These are phyloP conservation scores for Polydrusus tereticollis DNA, from an alignment of 2,888 invertebrate genomes.

Conservation along the genomic window DNA sequence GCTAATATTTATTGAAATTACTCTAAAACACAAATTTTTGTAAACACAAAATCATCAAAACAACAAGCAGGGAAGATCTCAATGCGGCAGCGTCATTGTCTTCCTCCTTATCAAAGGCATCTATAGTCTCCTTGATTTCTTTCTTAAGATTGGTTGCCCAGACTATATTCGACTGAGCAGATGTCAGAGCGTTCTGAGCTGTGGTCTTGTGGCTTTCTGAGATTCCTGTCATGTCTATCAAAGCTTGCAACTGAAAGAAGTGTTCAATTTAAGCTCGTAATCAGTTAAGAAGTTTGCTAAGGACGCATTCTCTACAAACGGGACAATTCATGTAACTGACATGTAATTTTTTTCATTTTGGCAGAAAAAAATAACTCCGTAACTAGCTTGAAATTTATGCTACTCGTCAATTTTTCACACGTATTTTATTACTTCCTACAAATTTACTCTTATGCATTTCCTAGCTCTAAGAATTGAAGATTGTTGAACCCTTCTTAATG, in stretches of 20 bases:
- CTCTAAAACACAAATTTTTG: background rate
- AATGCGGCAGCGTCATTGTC: background rate
- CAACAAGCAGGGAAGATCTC: background rate
- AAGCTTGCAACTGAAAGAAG: slow-evolving; percentile 10
- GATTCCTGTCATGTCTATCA: background rate
- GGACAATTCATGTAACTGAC: background rate
- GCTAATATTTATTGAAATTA: background rate
- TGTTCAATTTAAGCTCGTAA: too few relatives aligned
- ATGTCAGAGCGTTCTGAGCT: slow-evolving; percentile 17
- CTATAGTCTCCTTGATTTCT: slow-evolving; percentile 2
- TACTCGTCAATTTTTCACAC: too few relatives aligned
- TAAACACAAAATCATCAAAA: background rate
- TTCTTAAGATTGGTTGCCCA: slow-evolving; percentile 11
- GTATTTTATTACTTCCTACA: too few relatives aligned
- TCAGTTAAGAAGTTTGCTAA: background rate
- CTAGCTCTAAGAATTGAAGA: too few relatives aligned
- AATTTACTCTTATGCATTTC: too few relatives aligned
- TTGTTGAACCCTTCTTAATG: too few relatives aligned
- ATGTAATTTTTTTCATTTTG: too few relatives aligned
- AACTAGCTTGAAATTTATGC: too few relatives aligned
- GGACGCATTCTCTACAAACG: background rate
- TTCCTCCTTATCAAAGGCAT: background rate
- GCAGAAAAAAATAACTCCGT: too few relatives aligned
- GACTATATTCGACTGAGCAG: slow-evolving; percentile 26
- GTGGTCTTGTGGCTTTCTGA: slow-evolving; percentile 8